These are phyloP conservation scores for Synanthedon andrenaeformis DNA, from an alignment of 2,888 invertebrate species.

Conservation along the genomic window DNA sequence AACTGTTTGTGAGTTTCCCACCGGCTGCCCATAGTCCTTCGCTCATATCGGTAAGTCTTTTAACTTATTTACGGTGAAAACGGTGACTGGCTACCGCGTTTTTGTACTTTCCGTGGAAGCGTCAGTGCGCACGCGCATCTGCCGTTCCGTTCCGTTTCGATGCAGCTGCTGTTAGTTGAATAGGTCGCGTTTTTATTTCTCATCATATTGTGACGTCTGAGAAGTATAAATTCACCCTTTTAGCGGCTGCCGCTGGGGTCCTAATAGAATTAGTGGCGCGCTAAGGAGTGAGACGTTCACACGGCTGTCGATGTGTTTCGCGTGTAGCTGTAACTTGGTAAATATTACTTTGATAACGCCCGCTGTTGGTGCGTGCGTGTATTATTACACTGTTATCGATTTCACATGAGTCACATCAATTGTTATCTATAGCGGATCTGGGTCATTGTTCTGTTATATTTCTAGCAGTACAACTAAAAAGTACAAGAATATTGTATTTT, in stretches of 20 bases:
- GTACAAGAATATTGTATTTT: too few species aligned
- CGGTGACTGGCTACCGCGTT: conserved; percentile 29
- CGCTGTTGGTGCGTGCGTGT: conserved; percentile 49
- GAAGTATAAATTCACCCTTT: conserved; percentile 23
- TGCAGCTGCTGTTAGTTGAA: conserved; percentile 58
- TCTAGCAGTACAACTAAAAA: conserved; percentile 5
- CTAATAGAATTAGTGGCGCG: conserved; percentile 35
- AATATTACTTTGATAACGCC: conserved; percentile 61
- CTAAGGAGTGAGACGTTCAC: conserved; percentile 33
- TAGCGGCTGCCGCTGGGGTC: conserved; percentile 28
- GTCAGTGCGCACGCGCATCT: conserved; percentile 56
- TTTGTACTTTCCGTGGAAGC: conserved; percentile 43
- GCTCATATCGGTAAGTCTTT: conserved; percentile 40
- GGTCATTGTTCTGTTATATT: conserved; percentile 68
- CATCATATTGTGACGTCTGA: conserved; percentile 27
- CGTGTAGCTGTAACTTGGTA: conserved; percentile 53
- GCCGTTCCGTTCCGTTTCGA: conserved; percentile 47
- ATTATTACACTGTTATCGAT: conserved; percentile 56
- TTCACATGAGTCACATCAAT: conserved; percentile 65
- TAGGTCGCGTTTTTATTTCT: conserved; percentile 43
- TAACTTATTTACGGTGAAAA: conserved; percentile 23
- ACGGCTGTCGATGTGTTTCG: conserved; percentile 39
- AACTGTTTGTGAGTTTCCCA: conserved; percentile 66
- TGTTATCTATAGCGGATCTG: conserved; percentile 63
- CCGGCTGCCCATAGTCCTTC: conserved; percentile 34